phyloP scores from a whole-genome alignment of 2,797 vertebrate genomes.

The Petrocephalus schoutedeni region DNA sequence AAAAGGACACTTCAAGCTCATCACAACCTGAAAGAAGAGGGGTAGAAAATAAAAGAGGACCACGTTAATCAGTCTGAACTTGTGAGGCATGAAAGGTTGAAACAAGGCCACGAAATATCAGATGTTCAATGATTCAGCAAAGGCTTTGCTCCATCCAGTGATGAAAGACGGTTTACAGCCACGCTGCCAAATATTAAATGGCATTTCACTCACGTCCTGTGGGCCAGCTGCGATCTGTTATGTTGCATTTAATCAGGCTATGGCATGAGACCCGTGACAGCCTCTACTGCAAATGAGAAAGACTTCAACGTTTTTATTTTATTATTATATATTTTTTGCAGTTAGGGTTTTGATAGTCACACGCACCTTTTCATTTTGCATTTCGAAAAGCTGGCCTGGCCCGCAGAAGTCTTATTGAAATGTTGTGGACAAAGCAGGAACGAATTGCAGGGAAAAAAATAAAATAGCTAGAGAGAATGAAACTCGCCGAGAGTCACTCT shows the following conservation, averaged over 20 bases:
- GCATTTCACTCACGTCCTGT: conserved; percentile 2
- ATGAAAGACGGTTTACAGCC: not conserved
- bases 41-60: not conserved
- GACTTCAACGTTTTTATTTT: not conserved
- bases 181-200: not conserved
- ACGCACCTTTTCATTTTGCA: not conserved
- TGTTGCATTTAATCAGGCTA: conserved; percentile 9
- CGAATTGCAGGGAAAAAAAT: not conserved
- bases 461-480: not conserved
- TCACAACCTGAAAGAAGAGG: not conserved
- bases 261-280: not conserved
- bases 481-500: not conserved
- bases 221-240: not conserved
- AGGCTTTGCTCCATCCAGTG: not conserved
- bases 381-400: not conserved
- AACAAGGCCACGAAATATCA: not conserved
- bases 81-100: not conserved
- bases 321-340: not conserved
- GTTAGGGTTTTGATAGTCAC: not conserved
- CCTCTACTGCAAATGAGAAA: conserved; percentile 2
- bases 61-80: not conserved
- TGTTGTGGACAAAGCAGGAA: not conserved
- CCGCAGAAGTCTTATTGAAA: not conserved
- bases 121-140: not conserved
- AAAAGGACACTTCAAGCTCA: not conserved